Percentiles rank a stretch among this genome's conserved stretches.
These are phyloP conservation scores for Acronicta psi DNA, from an alignment of 2,888 invertebrate genomes.

Conservation along the genomic window DNA sequence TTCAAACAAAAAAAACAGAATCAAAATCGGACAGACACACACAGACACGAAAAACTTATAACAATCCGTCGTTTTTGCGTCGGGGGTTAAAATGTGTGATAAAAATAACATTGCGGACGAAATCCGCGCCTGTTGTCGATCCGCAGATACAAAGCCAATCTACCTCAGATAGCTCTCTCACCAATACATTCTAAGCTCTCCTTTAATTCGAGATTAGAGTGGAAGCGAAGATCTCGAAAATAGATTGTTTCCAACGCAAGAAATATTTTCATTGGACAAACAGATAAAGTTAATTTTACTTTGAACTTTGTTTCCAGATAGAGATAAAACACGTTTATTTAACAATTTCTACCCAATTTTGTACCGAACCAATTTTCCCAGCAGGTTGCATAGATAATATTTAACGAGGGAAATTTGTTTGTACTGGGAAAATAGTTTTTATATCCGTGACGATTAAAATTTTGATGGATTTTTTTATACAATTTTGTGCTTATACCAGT, in stretches of 20 bases:
- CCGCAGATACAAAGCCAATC: neutral
- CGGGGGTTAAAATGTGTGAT: too few relatives aligned
- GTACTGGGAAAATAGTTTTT: neutral
- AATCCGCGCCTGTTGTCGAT: neutral
- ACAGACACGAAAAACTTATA: too few relatives aligned
- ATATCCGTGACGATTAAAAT: conserved; percentile 2
- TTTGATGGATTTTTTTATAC: neutral
- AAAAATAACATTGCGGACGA: neutral
- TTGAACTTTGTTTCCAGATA: conserved; percentile 20
- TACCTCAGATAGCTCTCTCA: neutral
- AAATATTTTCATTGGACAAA: conserved; percentile 35
- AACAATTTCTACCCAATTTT: conserved; percentile 2
- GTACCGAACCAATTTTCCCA: neutral
- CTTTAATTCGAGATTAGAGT: conserved; percentile 5
- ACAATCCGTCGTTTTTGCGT: too few relatives aligned
- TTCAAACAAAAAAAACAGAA: too few relatives aligned
- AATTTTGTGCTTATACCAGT: too few relatives aligned
- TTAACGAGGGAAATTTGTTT: conserved; percentile 8
- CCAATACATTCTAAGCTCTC: conserved; percentile 1
- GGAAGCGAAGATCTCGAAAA: neutral
- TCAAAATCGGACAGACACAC: too few relatives aligned
- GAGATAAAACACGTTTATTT: conserved; percentile 35
- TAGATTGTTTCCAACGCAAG: conserved; percentile 7
- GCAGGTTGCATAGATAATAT: neutral
- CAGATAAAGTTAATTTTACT: conserved; percentile 26